Conservation (phyloP, 2,888 invertebrate genomes). For the Caenorhabditis zanzibari region DNA sequence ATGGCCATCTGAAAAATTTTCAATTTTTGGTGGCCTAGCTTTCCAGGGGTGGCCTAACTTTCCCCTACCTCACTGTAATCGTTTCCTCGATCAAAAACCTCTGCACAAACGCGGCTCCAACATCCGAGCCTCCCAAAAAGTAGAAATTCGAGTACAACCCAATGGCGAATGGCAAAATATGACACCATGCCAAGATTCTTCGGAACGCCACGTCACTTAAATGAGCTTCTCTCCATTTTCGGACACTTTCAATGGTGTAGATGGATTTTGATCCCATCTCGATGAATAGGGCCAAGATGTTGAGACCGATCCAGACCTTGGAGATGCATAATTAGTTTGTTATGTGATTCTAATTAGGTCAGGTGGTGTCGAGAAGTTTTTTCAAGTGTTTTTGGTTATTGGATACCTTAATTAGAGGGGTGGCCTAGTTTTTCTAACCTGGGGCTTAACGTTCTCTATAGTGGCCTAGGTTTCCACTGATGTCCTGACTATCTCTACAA, state of each 20-base stretch:
- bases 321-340: conserved; percentile 29
- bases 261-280: conserved; percentile 82
- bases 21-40: background rate
- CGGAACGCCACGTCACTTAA: conserved; percentile 80
- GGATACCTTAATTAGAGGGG: background rate
- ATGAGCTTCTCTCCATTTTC: conserved; percentile 74
- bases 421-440: background rate
- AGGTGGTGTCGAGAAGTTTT: background rate
- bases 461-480: background rate
- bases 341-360: background rate
- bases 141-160: conserved; percentile 83
- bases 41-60: no score
- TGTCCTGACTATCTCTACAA: background rate
- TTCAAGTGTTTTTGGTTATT: conserved; percentile 11
- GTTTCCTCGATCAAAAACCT: conserved; percentile 83
- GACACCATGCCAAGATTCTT: conserved; percentile 79
- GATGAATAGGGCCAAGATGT: conserved; percentile 84
- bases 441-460: no score
- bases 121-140: conserved; percentile 81
- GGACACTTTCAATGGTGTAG: conserved; percentile 76
- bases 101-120: conserved; percentile 82
- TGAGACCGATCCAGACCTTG: conserved; percentile 84
- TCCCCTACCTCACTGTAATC: conserved; percentile 72
- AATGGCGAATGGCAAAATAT: conserved; percentile 83
- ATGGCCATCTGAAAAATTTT: conserved; percentile 76